These are phyloP conservation scores for Arctopsyche grandis DNA, from an alignment of 1,140 invertebrate species.

Conservation along the genomic window DNA sequence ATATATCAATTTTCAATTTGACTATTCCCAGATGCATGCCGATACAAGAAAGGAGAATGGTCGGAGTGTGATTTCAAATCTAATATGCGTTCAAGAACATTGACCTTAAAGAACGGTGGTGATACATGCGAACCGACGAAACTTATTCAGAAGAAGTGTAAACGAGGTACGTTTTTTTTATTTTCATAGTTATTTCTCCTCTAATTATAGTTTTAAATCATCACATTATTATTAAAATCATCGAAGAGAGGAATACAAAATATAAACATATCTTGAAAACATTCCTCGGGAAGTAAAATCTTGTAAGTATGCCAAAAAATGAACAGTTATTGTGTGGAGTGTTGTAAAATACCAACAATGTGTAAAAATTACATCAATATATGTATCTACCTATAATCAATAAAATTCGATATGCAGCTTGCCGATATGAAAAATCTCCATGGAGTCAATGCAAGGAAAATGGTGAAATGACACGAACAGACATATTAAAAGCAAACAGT, in stretches of 20 bases:
- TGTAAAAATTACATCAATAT: no score
- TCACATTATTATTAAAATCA: no score
- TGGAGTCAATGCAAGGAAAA: conserved; percentile 73
- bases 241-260: neutral
- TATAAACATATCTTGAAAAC: neutral
- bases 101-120: conserved; percentile 86
- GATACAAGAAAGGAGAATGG: conserved; percentile 86
- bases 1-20: no score
- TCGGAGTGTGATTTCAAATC: conserved; percentile 85
- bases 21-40: conserved; percentile 68
- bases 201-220: no score
- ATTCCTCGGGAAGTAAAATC: neutral
- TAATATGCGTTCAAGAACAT: conserved; percentile 80
- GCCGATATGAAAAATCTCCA: conserved; percentile 75
- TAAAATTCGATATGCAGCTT: conserved; percentile 65
- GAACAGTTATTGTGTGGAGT: no score
- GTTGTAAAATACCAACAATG: no score
- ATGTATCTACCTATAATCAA: no score
- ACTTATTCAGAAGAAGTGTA: conserved; percentile 91
- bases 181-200: neutral
- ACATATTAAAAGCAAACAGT: conserved; percentile 74
- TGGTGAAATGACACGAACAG: conserved; percentile 72
- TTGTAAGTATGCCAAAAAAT: no score
- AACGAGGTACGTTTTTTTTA: conserved; percentile 73
- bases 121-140: conserved; percentile 81